phyloP scores from a whole-genome alignment of 1,140 invertebrate species.

The Drosophila bocqueti region DNA sequence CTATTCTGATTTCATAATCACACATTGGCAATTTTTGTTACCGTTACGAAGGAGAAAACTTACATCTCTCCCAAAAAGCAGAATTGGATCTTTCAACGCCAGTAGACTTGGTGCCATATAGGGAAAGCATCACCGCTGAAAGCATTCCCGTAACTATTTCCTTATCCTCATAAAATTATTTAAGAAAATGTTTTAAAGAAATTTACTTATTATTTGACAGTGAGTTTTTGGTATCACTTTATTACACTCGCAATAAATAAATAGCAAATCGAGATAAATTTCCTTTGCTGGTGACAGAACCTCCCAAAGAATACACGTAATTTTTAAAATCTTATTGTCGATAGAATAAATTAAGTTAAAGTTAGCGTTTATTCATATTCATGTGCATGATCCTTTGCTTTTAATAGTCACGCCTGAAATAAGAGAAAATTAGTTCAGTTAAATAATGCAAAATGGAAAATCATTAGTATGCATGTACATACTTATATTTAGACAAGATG shows the following conservation, averaged over 20 bases:
- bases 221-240: conserved; percentile 7
- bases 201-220: neutral
- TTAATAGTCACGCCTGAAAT: conserved; percentile 77
- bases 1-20: neutral
- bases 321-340: neutral
- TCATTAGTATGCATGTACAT: conserved; percentile 1
- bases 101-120: neutral
- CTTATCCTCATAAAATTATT: neutral
- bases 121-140: neutral
- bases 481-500: conserved; percentile 79
- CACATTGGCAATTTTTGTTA: neutral
- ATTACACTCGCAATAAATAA: neutral
- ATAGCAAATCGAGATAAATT: conserved; percentile 5
- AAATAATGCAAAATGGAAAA: neutral
- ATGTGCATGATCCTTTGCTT: conserved; percentile 76
- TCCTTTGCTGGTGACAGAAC: neutral
- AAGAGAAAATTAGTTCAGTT: neutral
- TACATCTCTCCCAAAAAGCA: neutral
- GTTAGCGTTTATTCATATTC: conserved; percentile 14
- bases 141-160: neutral
- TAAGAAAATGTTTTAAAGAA: neutral
- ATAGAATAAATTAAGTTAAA: conserved; percentile 31
- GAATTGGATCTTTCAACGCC: neutral
- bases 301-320: neutral
- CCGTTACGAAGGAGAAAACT: neutral